These are phyloP conservation scores for Rhizoglyphus robini DNA, from an alignment of 1,140 invertebrate species.

Conservation along the genomic window DNA sequence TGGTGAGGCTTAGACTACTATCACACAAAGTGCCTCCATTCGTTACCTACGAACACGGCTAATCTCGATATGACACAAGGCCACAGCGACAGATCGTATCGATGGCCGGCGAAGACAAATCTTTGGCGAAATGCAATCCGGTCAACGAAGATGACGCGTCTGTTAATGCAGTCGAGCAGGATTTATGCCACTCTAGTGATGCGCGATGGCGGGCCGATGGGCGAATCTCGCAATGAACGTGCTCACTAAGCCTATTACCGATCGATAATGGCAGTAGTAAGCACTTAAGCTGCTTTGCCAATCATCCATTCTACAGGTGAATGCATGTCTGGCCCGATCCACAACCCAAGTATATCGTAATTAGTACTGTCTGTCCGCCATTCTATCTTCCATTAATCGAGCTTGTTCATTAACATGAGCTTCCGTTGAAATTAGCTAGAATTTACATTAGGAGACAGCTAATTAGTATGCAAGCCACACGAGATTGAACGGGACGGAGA, in stretches of 20 bases:
- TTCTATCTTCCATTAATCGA: no score
- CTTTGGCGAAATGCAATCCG: not conserved
- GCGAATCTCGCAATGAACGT: slow-evolving; percentile 10
- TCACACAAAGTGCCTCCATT: not conserved
- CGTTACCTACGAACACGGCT: not conserved
- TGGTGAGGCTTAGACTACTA: not conserved
- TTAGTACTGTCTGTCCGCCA: no score
- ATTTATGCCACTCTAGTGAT: no score
- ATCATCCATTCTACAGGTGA: not conserved
- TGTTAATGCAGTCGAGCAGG: not conserved
- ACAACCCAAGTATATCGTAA: no score
- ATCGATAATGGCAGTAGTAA: slow-evolving; percentile 5
- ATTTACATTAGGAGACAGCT: no score
- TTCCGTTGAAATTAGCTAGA: slow-evolving; percentile 1
- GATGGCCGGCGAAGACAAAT: not conserved
- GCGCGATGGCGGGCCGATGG: not conserved
- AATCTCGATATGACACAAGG: not conserved
- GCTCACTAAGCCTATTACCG: not conserved
- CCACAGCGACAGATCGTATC: not conserved
- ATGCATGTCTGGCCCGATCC: not conserved
- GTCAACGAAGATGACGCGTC: not conserved
- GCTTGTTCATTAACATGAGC: not conserved
- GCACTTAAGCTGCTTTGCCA: not conserved
- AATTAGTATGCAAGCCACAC: no score
- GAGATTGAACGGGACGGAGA: no score